phyloP scores from a whole-genome alignment of 2,797 vertebrate species.

The Pantherophis vulpinus region DNA sequence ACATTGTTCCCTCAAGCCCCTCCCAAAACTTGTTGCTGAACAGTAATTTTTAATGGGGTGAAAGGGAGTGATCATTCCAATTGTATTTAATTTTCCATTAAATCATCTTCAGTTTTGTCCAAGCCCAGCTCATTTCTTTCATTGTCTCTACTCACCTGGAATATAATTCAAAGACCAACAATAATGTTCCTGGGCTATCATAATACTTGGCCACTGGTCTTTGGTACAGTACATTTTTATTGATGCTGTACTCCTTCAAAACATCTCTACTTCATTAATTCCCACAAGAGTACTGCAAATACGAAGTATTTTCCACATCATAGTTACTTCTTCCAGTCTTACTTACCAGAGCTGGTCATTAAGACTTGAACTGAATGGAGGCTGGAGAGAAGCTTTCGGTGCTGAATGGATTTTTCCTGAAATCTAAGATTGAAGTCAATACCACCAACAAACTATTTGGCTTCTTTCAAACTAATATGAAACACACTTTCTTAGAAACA shows the following conservation, averaged over 20 bases:
- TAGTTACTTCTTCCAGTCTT: not conserved
- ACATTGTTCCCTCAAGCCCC: not conserved
- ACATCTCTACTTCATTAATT: not conserved
- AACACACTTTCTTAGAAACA: not conserved
- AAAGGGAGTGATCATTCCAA: not conserved
- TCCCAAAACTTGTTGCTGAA: not conserved
- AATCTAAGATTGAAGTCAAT: not conserved
- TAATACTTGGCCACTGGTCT: not conserved
- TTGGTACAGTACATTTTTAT: not conserved
- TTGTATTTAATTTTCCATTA: not conserved
- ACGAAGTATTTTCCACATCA: not conserved
- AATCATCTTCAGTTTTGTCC: not conserved
- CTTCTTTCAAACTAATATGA: not conserved
- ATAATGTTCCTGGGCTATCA: not conserved
- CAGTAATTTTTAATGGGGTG: not conserved
- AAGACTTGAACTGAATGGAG: not conserved
- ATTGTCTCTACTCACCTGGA: not conserved
- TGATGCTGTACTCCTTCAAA: not conserved
- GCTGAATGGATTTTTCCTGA: not conserved
- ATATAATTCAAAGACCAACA: not conserved
- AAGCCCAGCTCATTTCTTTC: not conserved
- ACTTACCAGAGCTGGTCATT: not conserved
- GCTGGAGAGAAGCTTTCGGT: not conserved
- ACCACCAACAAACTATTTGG: not conserved
- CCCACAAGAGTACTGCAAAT: not conserved